Percentiles rank a stretch among this genome's conserved stretches.
phyloP scores from a whole-genome alignment of 2,797 vertebrate genomes.

The Natrix natrix region DNA sequence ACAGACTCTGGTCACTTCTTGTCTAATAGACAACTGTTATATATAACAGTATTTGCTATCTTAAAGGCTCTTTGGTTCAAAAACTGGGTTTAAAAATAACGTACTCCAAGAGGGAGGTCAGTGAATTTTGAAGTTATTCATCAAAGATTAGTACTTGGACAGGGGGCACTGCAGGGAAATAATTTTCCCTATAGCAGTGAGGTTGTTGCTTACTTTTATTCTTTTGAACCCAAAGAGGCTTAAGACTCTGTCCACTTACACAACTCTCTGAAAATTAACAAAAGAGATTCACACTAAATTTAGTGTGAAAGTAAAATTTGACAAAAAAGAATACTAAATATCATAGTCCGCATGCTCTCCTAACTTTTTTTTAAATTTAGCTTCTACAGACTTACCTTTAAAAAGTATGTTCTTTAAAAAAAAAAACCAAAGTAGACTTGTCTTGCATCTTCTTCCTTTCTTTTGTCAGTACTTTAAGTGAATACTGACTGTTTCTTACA shows the following conservation, averaged over 20 bases:
- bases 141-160: neutral
- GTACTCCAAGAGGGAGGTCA: neutral
- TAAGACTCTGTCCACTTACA: neutral
- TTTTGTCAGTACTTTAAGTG: neutral
- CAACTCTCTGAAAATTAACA: neutral
- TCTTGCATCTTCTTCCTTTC: slow-evolving; percentile 75
- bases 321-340: neutral
- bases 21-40: neutral
- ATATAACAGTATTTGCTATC: neutral
- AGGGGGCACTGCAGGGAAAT: neutral
- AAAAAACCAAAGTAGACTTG: neutral
- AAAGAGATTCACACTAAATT: neutral
- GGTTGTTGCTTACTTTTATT: neutral
- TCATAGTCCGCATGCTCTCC: neutral
- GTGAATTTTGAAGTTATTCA: neutral
- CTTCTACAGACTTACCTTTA: neutral
- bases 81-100: no score
- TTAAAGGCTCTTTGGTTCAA: neutral
- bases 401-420: no score
- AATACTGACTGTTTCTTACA: neutral
- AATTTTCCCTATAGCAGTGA: neutral
- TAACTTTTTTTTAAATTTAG: neutral
- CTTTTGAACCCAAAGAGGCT: neutral
- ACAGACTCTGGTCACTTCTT: neutral
- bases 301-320: neutral